Evolutionary conservation across 2,797 vertebrate species (phyloP), one percentile per base, ranked within the genome.

Genomic region (Gambelia wislizenii): DNA sequence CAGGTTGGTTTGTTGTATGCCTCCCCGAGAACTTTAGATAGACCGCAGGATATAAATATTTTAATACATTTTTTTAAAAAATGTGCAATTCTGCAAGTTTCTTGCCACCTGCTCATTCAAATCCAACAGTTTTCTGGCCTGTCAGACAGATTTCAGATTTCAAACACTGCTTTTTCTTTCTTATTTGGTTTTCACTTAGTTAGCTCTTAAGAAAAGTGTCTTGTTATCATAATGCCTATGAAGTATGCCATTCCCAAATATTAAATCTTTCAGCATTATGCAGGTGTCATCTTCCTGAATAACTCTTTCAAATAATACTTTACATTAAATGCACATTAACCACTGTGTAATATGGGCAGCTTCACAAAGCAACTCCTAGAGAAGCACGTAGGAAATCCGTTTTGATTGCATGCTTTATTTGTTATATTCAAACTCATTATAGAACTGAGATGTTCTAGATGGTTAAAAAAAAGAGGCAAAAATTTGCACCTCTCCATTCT

Each of bases 161-260:
- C 14, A 6, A 44, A 89, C 93, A 93, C 80, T 93, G 94, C 77
- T 93, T 61, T 91, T 30, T 83, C 87, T 93, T 93, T 94, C 92
- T 95, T 94, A 91, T 89, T 87, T 90, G 85, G 93, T 91, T 49
- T 33, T 90, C 88, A 87, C 91, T 87, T 39, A 92, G 27, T 86
- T 93, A 75, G 91, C 92, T 89, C 88, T 82, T 92, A 0, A 6
- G 74, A 92, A 70, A 78, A n/a, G 12, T 27, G 36, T 22, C 0
- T 86, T 79, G 91, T 87, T 42, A 89, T 12, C 89, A 91, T 91
- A 84, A 93, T 89, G 93, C 86, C 93, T 91, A 0, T 33, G 90
- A 91, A 96, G 91, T 90, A 92, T 92, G 91, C 94, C 91, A 0
- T 87, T 95, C 90, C 87, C 77, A 90, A 94, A 88, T 91, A 93